Evolutionary conservation across 2,888 invertebrate genomes (phyloP), one percentile per base, ranked within the genome.

Genomic region (Machimus atricapillus): DNA sequence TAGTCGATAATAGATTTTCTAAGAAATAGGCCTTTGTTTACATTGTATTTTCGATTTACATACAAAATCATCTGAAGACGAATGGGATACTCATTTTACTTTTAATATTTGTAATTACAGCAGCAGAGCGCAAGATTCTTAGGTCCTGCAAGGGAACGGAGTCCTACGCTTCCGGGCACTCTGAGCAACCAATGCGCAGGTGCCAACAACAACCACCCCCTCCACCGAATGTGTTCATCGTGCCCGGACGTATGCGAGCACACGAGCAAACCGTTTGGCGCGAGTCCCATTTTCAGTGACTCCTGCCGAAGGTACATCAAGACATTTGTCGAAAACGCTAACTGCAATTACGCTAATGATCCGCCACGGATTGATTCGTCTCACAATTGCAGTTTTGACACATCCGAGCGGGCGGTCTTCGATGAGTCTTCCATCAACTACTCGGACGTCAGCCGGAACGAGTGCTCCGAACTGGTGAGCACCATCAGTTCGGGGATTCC

Each of bases 41-140:
- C 3, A n/a, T 52, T n/a, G 2, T 52, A 52, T 52, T 52, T 52
- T 0, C 19, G 52, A 52, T 16, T 52, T 52, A n/a, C 7, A 52
- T n/a, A 16, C n/a, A 19, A 52, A 52, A 2, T 1, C 7, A 52
- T 52, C 0, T 8, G 1, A 66, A 66, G 27, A 23, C 27, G 23
- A 12, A 23, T 4, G 7, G 2, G 23, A 66, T 34, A 76, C 19
- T 76, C n/a, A 76, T 76, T 7, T 3, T 9, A 16, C 7, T 37
- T 76, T 37, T n/a, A 37, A 4, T 34, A 34, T 76, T 66, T 76
- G 40, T 40, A 34, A 87, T 90, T 92, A 87, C 91, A 93, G 93
- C 93, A 92, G 93, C 93, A 93, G 93, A 93, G 93, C 93, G 93
- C 93, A 91, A 93, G 93, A 92, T 93, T 92, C 91, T 92, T 93